Evolutionary conservation across 2,113 vertebrate species (phyloP).

Genomic region (Enhydra lutris): DNA sequence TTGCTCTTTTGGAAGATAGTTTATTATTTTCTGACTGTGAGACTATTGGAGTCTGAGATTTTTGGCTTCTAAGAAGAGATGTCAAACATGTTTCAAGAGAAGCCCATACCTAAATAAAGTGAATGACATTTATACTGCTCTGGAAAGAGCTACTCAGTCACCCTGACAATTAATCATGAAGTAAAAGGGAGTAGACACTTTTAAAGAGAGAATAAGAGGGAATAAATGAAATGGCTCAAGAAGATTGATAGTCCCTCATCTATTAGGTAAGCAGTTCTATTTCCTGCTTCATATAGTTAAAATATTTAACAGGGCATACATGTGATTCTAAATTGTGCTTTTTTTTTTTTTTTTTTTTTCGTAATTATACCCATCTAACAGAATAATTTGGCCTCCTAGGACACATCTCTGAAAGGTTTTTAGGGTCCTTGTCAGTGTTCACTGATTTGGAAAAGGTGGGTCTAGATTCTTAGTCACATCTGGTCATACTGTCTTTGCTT

Average conservation of each 20-base stretch:
- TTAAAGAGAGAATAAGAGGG: neutral
- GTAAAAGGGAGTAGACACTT: neutral
- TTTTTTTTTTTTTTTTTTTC: neutral
- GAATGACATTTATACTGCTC: conserved; percentile 35
- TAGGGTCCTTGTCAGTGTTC: neutral
- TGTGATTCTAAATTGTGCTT: neutral
- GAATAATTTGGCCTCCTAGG: neutral
- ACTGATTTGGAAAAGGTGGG: neutral
- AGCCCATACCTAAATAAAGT: neutral
- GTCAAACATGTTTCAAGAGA: neutral
- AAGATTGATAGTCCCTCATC: neutral
- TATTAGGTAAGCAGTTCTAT: neutral
- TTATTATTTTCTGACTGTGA: conserved; percentile 47
- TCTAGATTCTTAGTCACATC: neutral
- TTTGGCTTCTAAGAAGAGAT: conserved; percentile 17
- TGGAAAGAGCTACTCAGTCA: neutral
- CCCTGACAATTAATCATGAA: neutral
- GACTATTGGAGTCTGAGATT: neutral
- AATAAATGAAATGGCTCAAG: neutral
- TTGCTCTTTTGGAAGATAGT: conserved; percentile 35
- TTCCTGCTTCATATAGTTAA: neutral
- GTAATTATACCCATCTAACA: neutral
- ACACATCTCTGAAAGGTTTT: neutral
- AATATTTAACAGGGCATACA: neutral
- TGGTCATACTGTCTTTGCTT: neutral